Conservation (phyloP, 2,797 vertebrate genomes). For the Coccyzus lansbergi region DNA sequence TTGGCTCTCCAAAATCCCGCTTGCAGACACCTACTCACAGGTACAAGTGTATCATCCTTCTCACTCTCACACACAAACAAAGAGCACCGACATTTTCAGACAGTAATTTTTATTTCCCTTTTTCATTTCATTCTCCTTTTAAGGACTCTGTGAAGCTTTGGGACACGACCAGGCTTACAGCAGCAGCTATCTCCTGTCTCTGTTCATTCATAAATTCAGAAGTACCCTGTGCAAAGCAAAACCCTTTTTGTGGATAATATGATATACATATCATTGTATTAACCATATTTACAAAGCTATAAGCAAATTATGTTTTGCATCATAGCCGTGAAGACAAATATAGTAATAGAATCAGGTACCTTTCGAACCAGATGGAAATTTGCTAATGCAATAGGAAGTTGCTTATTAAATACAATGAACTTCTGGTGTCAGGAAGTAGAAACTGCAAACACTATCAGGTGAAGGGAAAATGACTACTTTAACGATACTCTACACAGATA, state of each 20-base stretch:
- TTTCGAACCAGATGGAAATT: constrained; percentile 74
- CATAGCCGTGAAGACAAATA: constrained; percentile 65
- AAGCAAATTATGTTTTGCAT: constrained; percentile 75
- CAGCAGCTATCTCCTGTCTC: neutral
- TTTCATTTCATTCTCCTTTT: neutral
- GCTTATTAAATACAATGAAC: constrained; percentile 64
- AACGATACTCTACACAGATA: neutral
- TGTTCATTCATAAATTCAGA: constrained; percentile 55
- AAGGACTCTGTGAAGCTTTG: neutral
- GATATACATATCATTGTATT: constrained; percentile 67
- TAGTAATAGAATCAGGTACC: constrained; percentile 70
- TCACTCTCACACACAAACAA: neutral
- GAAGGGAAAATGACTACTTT: constrained; percentile 42
- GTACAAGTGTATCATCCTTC: rapidly evolving
- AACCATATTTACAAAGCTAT: constrained; percentile 62
- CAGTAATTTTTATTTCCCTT: neutral
- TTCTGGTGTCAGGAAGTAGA: constrained; percentile 70
- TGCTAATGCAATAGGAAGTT: constrained; percentile 74
- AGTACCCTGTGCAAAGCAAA: constrained; percentile 15
- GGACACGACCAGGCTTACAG: neutral
- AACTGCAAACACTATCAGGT: constrained; percentile 59
- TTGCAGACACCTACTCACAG: neutral
- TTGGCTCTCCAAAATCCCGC: neutral
- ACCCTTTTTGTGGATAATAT: constrained; percentile 13
- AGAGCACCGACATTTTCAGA: neutral